Percentiles rank a stretch among this genome's conserved stretches.
These are phyloP conservation scores for Diadophis punctatus DNA, from an alignment of 2,113 vertebrate species.

Conservation along the genomic window DNA sequence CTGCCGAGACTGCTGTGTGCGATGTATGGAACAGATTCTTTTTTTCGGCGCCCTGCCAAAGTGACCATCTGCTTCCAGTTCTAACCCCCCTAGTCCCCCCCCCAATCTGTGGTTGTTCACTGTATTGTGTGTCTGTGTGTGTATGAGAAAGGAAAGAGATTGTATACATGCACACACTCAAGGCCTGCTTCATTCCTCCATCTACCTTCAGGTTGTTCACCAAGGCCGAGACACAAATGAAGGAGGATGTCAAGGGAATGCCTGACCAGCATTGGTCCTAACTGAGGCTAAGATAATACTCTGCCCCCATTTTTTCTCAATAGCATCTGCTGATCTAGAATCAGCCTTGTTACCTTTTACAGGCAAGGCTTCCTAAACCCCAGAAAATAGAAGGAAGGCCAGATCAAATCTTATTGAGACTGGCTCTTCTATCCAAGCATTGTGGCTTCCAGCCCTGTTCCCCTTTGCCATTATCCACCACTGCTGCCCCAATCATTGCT, in stretches of 20 bases:
- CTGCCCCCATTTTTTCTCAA: neutral
- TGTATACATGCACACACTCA: neutral
- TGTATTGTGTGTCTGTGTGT: neutral
- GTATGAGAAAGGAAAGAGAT: neutral
- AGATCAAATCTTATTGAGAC: neutral
- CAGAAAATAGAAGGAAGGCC: conserved; percentile 3
- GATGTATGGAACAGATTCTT: conserved; percentile 36
- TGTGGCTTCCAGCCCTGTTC: neutral
- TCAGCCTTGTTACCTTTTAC: neutral
- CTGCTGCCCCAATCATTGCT: neutral
- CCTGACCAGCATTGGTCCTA: neutral
- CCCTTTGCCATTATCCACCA: neutral
- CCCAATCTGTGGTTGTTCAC: conserved; percentile 22
- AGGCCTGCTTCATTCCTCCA: neutral
- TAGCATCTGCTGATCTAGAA: conserved; percentile 2
- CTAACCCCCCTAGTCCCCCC: neutral
- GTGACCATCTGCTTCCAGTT: conserved; percentile 43
- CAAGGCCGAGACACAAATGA: neutral
- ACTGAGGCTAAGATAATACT: neutral
- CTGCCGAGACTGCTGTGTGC: conserved; percentile 32
- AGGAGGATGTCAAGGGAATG: neutral
- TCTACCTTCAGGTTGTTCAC: neutral
- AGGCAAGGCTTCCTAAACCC: neutral
- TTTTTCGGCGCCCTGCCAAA: conserved; percentile 30
- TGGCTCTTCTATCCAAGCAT: neutral